phyloP scores from a whole-genome alignment of 2,888 invertebrate species.

The Copidosoma aretas region DNA sequence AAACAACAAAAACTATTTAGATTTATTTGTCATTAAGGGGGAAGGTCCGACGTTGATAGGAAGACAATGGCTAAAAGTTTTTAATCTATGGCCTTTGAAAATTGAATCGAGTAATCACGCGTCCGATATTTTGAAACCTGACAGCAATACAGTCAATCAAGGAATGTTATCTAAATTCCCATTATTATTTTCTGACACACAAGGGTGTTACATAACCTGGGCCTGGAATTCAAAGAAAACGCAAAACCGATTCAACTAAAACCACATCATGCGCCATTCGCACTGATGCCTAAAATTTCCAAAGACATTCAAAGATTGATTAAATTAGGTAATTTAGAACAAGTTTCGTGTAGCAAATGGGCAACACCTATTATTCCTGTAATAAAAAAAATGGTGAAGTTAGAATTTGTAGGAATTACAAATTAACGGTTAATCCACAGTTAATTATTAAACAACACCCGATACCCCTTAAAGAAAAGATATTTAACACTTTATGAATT shows the following conservation, averaged over 20 bases:
- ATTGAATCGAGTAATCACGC: not conserved
- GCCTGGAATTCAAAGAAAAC: conserved; percentile 41
- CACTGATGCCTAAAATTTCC: conserved; percentile 27
- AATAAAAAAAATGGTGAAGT: conserved; percentile 44
- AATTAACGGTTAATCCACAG: conserved; percentile 47
- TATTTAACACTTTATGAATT: conserved; percentile 46
- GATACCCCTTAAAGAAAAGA: conserved; percentile 46
- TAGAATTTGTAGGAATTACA: conserved; percentile 45
- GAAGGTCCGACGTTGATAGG: conserved; percentile 30
- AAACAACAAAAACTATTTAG: conserved; percentile 4
- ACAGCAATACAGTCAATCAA: not conserved
- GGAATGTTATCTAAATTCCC: conserved; percentile 32
- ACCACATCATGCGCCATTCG: conserved; percentile 44
- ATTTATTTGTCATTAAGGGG: conserved; percentile 24
- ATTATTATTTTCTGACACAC: conserved; percentile 24
- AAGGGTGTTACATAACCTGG: conserved; percentile 38
- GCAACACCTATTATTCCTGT: conserved; percentile 52
- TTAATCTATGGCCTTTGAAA: conserved; percentile 34
- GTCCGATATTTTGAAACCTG: not conserved
- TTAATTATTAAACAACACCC: conserved; percentile 47
- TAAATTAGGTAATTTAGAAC: conserved; percentile 43
- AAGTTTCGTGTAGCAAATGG: conserved; percentile 47
- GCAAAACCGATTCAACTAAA: conserved; percentile 41
- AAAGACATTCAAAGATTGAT: conserved; percentile 37
- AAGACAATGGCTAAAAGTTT: conserved; percentile 34